phyloP scores from a whole-genome alignment of 2,797 vertebrate genomes.

The Chelmon rostratus region DNA sequence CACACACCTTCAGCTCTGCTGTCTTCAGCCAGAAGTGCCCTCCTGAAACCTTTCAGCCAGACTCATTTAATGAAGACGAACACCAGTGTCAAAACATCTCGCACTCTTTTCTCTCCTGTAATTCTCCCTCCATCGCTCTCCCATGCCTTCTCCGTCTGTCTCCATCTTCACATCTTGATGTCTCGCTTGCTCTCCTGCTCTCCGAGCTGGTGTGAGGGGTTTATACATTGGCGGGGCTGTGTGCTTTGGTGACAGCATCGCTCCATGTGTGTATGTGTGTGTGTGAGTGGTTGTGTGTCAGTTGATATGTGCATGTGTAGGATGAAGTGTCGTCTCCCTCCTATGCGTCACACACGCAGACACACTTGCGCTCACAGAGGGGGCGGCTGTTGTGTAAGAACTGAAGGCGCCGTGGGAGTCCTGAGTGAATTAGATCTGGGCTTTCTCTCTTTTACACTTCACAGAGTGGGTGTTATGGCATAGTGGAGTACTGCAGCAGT shows the following conservation, averaged over 20 bases:
- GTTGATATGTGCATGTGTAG: conserved; percentile 81
- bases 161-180: conserved; percentile 76
- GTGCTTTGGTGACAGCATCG: conserved; percentile 77
- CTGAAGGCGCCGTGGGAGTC: conserved; percentile 76
- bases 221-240: conserved; percentile 74
- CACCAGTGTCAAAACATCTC: conserved; percentile 57
- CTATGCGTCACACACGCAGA: conserved; percentile 82
- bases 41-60: conserved; percentile 59
- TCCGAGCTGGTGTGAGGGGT: conserved; percentile 76
- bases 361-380: conserved; percentile 69
- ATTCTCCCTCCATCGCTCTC: conserved; percentile 54
- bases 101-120: conserved; percentile 49
- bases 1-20: conserved; percentile 55
- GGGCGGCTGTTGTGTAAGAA: conserved; percentile 84
- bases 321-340: conserved; percentile 83
- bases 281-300: conserved; percentile 67
- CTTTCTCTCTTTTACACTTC: conserved; percentile 68
- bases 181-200: conserved; percentile 75
- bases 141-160: conserved; percentile 59
- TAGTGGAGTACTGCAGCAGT: conserved; percentile 69
- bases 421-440: conserved; percentile 78
- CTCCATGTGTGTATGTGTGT: conserved; percentile 48
- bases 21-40: conserved; percentile 52
- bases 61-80: conserved; percentile 53
- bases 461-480: conserved; percentile 71